Base-by-base conservation (phyloP, 2,888 invertebrate genomes). In the Agapostemon virescens region DNA sequence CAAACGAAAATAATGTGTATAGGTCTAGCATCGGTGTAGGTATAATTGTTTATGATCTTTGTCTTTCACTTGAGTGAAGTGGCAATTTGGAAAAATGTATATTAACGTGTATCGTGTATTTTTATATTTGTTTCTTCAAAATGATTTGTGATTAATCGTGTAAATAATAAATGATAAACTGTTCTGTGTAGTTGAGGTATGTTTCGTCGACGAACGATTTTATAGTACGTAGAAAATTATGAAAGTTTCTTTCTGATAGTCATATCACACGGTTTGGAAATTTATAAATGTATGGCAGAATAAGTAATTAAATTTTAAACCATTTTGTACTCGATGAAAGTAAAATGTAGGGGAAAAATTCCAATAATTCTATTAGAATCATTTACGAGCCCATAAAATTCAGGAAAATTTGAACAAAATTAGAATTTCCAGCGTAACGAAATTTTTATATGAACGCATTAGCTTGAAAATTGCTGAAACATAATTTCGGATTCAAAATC, bases 321-420 rank as follows among this genome's bases (percentile, higher is more conserved):
- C 49, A 49, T 49, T 49, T n/a, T 49, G n/a, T 49, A 49, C 11
- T 49, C n/a, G 1, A 3, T 11, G n/a, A 49, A 49, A 49, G n/a
- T 49, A 3, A n/a, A 49, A 49, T 49, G 49, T 11, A 49, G n/a
- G 11, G n/a, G 0, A 49, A 40, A n/a, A 49, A 49, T 49, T 11
- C 20, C n/a, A n/a, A n/a, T 45, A 49, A 49, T 49, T 11, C 49
- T n/a, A n/a, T 49, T n/a, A 3, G 11, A 9, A 11, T 7, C 1
- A 7, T n/a, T n/a, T n/a, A 20, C 3, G 11, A 49, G 11, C 49
- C n/a, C 11, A 49, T 45, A n/a, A 49, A 45, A 49, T n/a, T 49
- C 49, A 49, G 11, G 49, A 49, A n/a, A 49, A 49, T 49, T 49
- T 49, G n/a, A n/a, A n/a, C n/a, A n/a, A 49, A n/a, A 49, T n/a